A percentile compares a stretch with the other conserved stretches of the same genome.
These are phyloP conservation scores for Diogma glabrata DNA, from an alignment of 2,888 invertebrate genomes.

Conservation along the genomic window DNA sequence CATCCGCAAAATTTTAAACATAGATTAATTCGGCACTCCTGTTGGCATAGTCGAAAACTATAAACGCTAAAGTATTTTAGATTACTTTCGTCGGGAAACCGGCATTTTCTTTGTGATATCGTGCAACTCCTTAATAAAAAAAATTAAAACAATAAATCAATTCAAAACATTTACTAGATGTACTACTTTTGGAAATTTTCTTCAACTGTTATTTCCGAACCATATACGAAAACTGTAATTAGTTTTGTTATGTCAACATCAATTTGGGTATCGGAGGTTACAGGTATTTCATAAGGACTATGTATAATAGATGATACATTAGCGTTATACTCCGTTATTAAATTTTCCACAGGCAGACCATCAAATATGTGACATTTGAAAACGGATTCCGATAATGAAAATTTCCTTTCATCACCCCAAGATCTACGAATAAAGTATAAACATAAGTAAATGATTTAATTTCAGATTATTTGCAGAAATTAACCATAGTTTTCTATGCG, in stretches of 20 bases:
- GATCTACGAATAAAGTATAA: too few species aligned
- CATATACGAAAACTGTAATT: neutral
- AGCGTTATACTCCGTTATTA: neutral
- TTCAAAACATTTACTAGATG: too few species aligned
- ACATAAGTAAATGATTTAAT: too few species aligned
- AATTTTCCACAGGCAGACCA: neutral
- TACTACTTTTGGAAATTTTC: constrained; percentile 4
- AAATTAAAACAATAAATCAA: too few species aligned
- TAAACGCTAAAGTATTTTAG: constrained; percentile 48
- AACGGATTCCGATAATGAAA: neutral
- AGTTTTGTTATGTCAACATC: neutral
- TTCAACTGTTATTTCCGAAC: constrained; percentile 4
- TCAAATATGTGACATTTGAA: neutral
- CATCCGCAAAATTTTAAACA: constrained; percentile 49
- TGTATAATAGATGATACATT: neutral
- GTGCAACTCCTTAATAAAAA: constrained; percentile 20
- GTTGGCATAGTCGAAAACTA: constrained; percentile 48
- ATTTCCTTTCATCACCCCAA: constrained; percentile 1
- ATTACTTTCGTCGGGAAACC: constrained; percentile 45
- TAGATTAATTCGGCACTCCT: constrained; percentile 48
- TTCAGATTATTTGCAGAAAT: too few species aligned
- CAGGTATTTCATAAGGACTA: constrained; percentile 6
- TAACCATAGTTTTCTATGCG: too few species aligned
- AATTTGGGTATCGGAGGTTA: neutral
- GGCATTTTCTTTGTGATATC: constrained; percentile 47